Base-by-base conservation (phyloP, 2,113 vertebrate genomes). In the Prunella fulvescens region DNA sequence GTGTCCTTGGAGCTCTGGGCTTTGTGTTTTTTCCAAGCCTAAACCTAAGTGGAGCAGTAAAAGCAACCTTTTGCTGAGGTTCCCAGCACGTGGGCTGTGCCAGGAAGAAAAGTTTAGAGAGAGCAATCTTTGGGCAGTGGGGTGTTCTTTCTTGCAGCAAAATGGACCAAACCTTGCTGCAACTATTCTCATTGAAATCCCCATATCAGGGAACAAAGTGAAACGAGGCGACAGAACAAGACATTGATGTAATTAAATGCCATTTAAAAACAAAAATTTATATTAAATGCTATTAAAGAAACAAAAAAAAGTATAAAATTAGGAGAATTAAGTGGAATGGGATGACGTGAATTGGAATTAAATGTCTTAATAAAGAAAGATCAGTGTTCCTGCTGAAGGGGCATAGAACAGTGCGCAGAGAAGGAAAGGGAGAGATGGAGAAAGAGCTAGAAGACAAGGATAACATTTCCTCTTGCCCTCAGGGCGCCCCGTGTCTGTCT, bases 401-500 rank as follows among this genome's bases (percentile, higher is more conserved):
- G 18, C 35, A 78, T 6, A 13, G 23, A 42, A 12, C 22, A 28
- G 47, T 1, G 29, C 5, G 0, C 24, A n/a, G 47, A 35, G 47
- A 44, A 42, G 58, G 14, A 42, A 22, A 44, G 28, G 3, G 3
- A 13, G 47, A 51, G 45, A 40, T 1, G 3, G 23, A 42, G 45
- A 17, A 8, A n/a, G 37, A 18, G 6, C 14, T 12, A 3, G 54
- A 51, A n/a, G 18, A 12, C 18, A 23, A 64, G 37, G 14, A 28
- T 17, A 19, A 2, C 29, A 26, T 42, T 20, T 12, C 37, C 5
- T 1, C 29, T 6, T 2, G 14, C 6, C 18, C 31, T 18, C 37
- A 2, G 47, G 31, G 11, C 3, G 8, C 10, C 74, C 37, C 4
- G 3, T 11, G 1, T 8, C 3, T 3, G n/a, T 10, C 4, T 4